Evolutionary conservation across 2,113 vertebrate genomes (phyloP).

Genomic region (Todiramphus chloris): DNA sequence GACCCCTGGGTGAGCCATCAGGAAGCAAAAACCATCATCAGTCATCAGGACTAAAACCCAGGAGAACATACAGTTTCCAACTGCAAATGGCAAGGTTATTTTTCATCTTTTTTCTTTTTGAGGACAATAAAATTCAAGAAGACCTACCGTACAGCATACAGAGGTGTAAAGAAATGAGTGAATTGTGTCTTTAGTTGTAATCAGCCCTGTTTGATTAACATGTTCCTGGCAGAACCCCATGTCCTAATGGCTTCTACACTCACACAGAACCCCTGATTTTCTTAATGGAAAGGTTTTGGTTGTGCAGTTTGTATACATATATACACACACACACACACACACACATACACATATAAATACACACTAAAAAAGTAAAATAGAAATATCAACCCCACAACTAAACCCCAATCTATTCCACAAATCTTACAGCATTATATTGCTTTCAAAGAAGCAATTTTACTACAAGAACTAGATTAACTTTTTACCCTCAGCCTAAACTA

Average conservation of each 20-base stretch:
- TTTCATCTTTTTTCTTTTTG: neutral
- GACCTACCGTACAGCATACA: neutral
- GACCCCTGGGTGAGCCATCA: neutral
- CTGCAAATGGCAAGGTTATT: neutral
- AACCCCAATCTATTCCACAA: neutral
- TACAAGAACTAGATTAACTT: neutral
- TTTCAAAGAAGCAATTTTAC: neutral
- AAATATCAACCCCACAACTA: neutral
- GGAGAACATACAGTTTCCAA: neutral
- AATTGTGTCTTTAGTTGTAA: neutral
- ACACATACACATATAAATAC: fast-evolving
- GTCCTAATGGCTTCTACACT: neutral
- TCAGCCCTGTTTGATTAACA: neutral
- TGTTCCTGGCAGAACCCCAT: neutral
- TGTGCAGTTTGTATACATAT: fast-evolving
- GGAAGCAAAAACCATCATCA: neutral
- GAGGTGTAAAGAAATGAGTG: neutral
- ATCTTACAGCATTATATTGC: neutral
- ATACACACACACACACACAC: neutral
- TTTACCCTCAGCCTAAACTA: neutral
- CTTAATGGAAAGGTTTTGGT: neutral
- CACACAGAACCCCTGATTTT: neutral
- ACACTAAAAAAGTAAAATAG: neutral
- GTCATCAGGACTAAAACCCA: neutral
- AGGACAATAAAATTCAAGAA: neutral